Base-by-base conservation (phyloP, 92 coral and sea anemone species). In the Porites lobata region DNA sequence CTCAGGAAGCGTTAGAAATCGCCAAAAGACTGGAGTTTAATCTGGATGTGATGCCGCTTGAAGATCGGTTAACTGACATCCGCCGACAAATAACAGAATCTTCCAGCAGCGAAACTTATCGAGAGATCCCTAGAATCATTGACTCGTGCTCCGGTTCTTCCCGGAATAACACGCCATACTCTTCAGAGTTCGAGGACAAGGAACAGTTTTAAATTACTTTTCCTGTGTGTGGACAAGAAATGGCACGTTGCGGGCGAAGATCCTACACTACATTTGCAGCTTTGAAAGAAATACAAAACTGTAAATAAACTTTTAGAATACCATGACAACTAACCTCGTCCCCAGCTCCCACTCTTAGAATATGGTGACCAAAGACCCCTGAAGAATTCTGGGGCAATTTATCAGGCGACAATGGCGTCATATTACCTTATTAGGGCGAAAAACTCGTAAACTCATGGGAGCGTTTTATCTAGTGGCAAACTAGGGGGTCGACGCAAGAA, bases 61-160 rank as follows among this genome's bases (percentile, higher is more conserved):
- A 22, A 12, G 80, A 58, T 2, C 32, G 80, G 18, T 50, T 76
- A 12, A 18, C 9, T 20, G 80, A 76, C 20, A 76, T 76, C 24
- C 67, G 80, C 24, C 51, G 20, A 5, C 17, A 76, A 4, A 22
- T 76, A 1, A 17, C 50, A 14, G 68, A 32, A 20, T 7, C 80
- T 13, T 57, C 80, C 9, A 76, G 65, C 65, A 53, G 19, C 47
- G 19, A 54, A 53, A 10, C 64, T 14, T 76, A 21, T 21, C 24
- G 80, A 26, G 22, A 76, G 50, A 26, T 17, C 17, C 66, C 20
- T 6, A 22, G 51, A 38, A 80, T 80, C 4, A 66, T 51, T 10
- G 84, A 79, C 17, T 79, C 84, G 3, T 80, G 61, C 21, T 80
- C 67, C 62, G 78, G 58, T 9, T 56, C 58, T 26, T 58, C 73